These are phyloP conservation scores for Pseudochaenichthys georgianus DNA, from an alignment of 2,797 vertebrate genomes.

Conservation along the genomic window DNA sequence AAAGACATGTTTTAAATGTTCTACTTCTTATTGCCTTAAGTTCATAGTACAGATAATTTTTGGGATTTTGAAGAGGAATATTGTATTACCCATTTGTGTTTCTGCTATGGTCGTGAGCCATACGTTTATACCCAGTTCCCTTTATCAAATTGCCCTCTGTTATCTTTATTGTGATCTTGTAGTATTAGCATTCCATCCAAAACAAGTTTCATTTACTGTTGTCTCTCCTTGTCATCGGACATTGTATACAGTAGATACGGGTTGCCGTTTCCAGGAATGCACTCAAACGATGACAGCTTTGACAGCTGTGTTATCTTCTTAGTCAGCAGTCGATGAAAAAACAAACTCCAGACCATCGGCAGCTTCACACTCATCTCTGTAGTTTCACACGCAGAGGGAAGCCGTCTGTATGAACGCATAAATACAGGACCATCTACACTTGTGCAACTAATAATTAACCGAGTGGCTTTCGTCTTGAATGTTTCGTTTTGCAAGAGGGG, in stretches of 20 bases:
- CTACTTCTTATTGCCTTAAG: not conserved
- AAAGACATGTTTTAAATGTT: conserved; percentile 9
- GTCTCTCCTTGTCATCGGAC: conserved; percentile 40
- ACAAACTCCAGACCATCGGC: conserved; percentile 44
- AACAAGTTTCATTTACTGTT: conserved; percentile 15
- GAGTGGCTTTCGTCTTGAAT: conserved; percentile 13
- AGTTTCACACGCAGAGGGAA: conserved; percentile 47
- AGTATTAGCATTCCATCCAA: not conserved
- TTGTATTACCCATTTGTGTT: not conserved
- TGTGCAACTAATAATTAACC: conserved; percentile 8
- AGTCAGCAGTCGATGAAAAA: conserved; percentile 54
- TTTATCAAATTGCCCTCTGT: not conserved
- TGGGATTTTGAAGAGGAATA: not conserved
- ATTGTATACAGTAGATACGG: conserved; percentile 34
- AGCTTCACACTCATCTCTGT: conserved; percentile 44
- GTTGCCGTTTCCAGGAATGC: conserved; percentile 57
- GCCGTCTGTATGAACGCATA: conserved; percentile 8
- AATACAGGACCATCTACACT: not conserved
- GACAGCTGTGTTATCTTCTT: conserved; percentile 71
- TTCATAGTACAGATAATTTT: not conserved
- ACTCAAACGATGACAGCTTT: conserved; percentile 55
- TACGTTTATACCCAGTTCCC: not conserved
- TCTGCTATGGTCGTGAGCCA: not conserved
- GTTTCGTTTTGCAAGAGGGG: conserved; percentile 16
- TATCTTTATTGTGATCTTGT: conserved; percentile 15